A percentile compares a stretch with the other conserved stretches of the same genome.
These are phyloP conservation scores for Drosophila limbata DNA, from an alignment of 2,888 invertebrate species.

Conservation along the genomic window DNA sequence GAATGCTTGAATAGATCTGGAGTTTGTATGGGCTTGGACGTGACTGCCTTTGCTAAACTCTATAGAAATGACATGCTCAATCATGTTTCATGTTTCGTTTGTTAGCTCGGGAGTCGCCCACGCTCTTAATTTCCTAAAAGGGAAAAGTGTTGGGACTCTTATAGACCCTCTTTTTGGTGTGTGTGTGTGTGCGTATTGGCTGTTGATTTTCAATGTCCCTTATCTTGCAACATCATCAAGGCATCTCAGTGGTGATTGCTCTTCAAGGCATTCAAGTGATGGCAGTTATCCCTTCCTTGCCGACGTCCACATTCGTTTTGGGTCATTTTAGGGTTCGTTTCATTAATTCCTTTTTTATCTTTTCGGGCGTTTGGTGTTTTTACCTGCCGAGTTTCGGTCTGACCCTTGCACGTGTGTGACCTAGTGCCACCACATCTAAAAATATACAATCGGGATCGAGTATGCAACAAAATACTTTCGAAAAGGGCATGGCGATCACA, in stretches of 20 bases:
- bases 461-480: conserved; percentile 40
- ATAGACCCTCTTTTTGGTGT: conserved; percentile 6
- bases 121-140: conserved; percentile 13
- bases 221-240: conserved; percentile 59
- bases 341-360: conserved; percentile 67
- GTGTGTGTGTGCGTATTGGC: conserved; percentile 13
- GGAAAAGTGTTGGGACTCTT: conserved; percentile 24
- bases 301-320: conserved; percentile 68
- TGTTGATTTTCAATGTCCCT: conserved; percentile 26
- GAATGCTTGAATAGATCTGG: neutral
- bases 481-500: conserved; percentile 51
- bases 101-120: neutral
- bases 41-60: conserved; percentile 13
- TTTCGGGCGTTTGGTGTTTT: conserved; percentile 52
- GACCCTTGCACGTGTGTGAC: conserved; percentile 84
- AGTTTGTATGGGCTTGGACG: conserved; percentile 20
- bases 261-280: conserved; percentile 49
- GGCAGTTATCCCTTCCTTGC: conserved; percentile 55
- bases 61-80: conserved; percentile 27
- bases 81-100: conserved; percentile 16
- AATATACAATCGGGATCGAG: conserved; percentile 47
- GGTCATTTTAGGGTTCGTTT: conserved; percentile 75
- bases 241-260: conserved; percentile 40
- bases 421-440: conserved; percentile 64
- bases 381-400: conserved; percentile 69